These are phyloP conservation scores for Tragopan temminckii DNA, from an alignment of 2,797 vertebrate species.

Conservation along the genomic window DNA sequence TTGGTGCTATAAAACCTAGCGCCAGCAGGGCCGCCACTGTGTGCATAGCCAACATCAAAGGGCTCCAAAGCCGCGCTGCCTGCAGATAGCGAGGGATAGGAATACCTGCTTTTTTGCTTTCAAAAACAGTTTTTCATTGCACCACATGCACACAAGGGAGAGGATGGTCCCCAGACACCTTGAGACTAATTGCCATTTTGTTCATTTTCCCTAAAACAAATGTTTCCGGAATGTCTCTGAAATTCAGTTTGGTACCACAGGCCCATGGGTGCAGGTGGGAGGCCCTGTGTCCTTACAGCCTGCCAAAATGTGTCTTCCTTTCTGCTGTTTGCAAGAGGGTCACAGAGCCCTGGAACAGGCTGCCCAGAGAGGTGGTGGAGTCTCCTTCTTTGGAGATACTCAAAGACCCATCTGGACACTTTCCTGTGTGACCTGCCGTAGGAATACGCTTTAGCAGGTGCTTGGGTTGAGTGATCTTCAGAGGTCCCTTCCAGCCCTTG, in stretches of 20 bases:
- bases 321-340: not conserved
- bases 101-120: not conserved
- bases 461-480: not conserved
- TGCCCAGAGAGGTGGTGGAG: not conserved
- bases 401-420: not conserved
- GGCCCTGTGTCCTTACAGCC: not conserved
- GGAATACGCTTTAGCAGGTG: not conserved
- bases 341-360: not conserved
- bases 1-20: not conserved
- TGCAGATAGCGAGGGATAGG: not conserved
- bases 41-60: constrained; percentile 24
- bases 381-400: not conserved
- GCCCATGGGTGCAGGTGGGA: fast-evolving
- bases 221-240: not conserved
- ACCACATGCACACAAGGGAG: not conserved
- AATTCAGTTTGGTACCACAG: not conserved
- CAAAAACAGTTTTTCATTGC: not conserved
- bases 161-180: not conserved
- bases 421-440: not conserved
- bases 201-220: constrained; percentile 37
- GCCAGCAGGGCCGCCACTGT: not conserved
- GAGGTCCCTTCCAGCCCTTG: not conserved
- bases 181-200: constrained; percentile 40
- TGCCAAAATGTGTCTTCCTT: not conserved
- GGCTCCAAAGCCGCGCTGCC: not conserved